A percentile compares a stretch with the other conserved stretches of the same genome.
Evolutionary conservation across 2,888 invertebrate genomes (phyloP).

Genomic region (Ormyrus thymus): DNA sequence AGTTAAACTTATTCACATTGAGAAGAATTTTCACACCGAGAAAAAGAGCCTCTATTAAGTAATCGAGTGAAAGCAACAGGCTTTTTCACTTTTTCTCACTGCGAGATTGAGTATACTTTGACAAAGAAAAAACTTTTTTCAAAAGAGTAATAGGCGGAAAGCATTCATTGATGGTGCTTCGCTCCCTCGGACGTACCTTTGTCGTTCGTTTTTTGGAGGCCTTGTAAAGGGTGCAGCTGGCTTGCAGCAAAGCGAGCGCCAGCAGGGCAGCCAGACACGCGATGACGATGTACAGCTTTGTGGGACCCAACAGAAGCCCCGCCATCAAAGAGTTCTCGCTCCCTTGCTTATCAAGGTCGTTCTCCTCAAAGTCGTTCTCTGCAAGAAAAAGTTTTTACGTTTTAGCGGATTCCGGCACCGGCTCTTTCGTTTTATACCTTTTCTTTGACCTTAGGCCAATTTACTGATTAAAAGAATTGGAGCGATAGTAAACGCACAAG

Average conservation of each 20-base stretch:
- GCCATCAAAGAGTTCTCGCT: slow-evolving; percentile 60
- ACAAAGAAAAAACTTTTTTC: slow-evolving; percentile 43
- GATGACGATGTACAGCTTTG: slow-evolving; percentile 87
- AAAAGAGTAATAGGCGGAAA: slow-evolving; percentile 4
- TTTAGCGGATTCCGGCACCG: not conserved
- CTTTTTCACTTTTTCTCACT: slow-evolving; percentile 16
- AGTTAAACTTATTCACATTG: not conserved
- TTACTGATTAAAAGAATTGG: too few relatives aligned
- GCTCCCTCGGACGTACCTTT: slow-evolving; percentile 78
- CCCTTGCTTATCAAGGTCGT: slow-evolving; percentile 62
- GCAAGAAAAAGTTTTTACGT: slow-evolving; percentile 2
- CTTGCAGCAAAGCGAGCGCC: slow-evolving; percentile 88
- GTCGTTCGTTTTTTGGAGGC: slow-evolving; percentile 78
- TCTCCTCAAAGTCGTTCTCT: slow-evolving; percentile 60
- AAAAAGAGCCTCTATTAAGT: not conserved
- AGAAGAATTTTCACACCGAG: slow-evolving; percentile 30
- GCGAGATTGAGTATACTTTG: slow-evolving; percentile 31
- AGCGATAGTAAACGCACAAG: not conserved
- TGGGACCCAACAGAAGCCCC: slow-evolving; percentile 81
- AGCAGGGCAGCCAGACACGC: slow-evolving; percentile 88
- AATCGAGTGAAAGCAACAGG: not conserved
- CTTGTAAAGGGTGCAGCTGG: slow-evolving; percentile 87
- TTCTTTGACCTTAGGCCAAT: not conserved
- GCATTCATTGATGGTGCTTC: slow-evolving; percentile 33
- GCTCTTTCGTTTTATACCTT: not conserved